Evolutionary conservation across 2,797 vertebrate genomes (phyloP).

Genomic region (Euthynnus affinis): DNA sequence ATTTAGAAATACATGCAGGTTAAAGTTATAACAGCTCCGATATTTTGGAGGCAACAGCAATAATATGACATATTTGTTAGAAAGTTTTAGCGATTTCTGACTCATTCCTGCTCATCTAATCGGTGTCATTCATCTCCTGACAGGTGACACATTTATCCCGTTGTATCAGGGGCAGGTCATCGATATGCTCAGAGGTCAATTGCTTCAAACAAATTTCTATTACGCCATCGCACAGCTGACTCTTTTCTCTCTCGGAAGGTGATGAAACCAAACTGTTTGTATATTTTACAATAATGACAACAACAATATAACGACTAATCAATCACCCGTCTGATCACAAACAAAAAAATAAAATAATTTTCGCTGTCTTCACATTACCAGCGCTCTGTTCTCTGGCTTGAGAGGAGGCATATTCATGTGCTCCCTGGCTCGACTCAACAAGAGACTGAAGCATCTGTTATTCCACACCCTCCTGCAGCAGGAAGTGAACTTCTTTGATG

Average conservation of each 20-base stretch:
- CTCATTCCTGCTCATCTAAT: neutral
- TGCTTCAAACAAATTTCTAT: slow-evolving; percentile 71
- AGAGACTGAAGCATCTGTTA: slow-evolving; percentile 82
- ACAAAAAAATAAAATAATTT: neutral
- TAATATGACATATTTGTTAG: neutral
- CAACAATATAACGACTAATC: neutral
- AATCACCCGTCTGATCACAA: neutral
- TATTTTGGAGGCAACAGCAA: neutral
- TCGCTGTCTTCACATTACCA: slow-evolving; percentile 9
- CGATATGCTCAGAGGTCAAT: slow-evolving; percentile 81
- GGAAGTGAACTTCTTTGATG: slow-evolving; percentile 91
- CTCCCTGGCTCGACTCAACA: slow-evolving; percentile 81
- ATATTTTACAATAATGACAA: neutral
- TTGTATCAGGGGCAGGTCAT: slow-evolving; percentile 88
- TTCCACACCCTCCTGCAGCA: slow-evolving; percentile 88
- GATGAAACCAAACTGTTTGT: slow-evolving; percentile 21
- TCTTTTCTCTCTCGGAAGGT: slow-evolving; percentile 89
- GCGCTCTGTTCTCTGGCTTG: slow-evolving; percentile 78
- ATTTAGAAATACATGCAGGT: too few species aligned
- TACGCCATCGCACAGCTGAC: slow-evolving; percentile 81
- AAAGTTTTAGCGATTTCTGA: too few species aligned
- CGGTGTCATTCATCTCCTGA: neutral
- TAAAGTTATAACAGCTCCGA: too few species aligned
- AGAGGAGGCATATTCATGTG: slow-evolving; percentile 87
- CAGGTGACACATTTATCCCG: slow-evolving; percentile 90